Evolutionary conservation across 2,888 invertebrate genomes (phyloP), one percentile per base, ranked within the genome.

Genomic region (Mythimna ferrago): DNA sequence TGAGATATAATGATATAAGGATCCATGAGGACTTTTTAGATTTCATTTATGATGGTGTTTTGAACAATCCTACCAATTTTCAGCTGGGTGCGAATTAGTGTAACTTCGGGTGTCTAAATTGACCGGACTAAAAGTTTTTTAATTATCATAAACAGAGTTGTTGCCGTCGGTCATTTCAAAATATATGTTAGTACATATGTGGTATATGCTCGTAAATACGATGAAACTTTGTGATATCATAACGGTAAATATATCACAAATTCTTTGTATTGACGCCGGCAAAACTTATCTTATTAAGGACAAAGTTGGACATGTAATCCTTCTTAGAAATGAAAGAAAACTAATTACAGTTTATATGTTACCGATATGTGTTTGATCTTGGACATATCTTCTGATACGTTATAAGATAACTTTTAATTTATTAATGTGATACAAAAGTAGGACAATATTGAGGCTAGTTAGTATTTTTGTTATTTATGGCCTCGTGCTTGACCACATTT

Each of bases 231-330:
- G 2, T 63, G 53, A 48, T 44, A 76, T 76, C 44, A 70, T 26
- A 62, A 51, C 60, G 62, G 41, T 4, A 57, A n/a, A 58, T n/a
- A 73, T 73, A 65, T 76, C 66, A 72, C 51, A 68, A 76, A 76
- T 80, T 75, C 68, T 71, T 70, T 76, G 35, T 79, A 71, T 77
- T 71, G 62, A 76, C 66, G 58, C 73, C 71, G 61, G 10, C 58
- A 21, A 61, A 85, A 85, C 68, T 85, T 85, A 85, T 73, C 81
- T 83, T 76, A 86, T 85, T 86, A 85, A 66, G 65, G 53, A 67
- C 58, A 71, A 87, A 85, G 80, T 88, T 87, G 75, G 87, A 85
- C 85, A 80, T 87, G 88, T 86, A 83, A 89, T 92, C 89, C 89
- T 87, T 91, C 89, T 87, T 84, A 78, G 86, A 86, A 69, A 65